Percentiles rank a stretch among this genome's conserved stretches.
Evolutionary conservation across 2,888 invertebrate genomes (phyloP).

Genomic region (Ceriagrion tenellum): DNA sequence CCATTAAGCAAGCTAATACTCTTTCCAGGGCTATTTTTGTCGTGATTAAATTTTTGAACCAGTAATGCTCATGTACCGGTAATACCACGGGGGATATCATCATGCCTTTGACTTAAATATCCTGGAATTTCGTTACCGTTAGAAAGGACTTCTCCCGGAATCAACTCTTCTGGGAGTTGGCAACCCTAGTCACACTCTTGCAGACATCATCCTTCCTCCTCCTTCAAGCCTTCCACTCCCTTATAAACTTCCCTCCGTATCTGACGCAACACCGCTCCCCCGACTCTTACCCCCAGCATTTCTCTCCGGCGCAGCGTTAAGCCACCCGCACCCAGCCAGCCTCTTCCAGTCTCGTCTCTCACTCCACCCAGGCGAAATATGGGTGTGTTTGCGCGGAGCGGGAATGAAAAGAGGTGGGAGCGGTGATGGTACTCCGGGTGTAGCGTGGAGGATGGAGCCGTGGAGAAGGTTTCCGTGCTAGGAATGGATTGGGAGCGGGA

Average conservation of each 20-base stretch:
- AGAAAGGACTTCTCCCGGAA: too few relatives aligned
- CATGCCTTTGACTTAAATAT: too few relatives aligned
- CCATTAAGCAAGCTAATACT: too few relatives aligned
- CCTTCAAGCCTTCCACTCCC: background rate
- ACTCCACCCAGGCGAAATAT: background rate
- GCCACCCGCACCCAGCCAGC: background rate
- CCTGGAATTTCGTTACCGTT: too few relatives aligned
- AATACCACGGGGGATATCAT: too few relatives aligned
- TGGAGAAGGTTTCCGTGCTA: background rate
- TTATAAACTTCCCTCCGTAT: conserved; percentile 34
- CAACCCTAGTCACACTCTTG: too few relatives aligned
- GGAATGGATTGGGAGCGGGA: too few relatives aligned
- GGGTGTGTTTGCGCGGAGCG: background rate
- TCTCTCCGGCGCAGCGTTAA: background rate
- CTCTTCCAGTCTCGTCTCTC: background rate
- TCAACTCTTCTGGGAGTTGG: too few relatives aligned
- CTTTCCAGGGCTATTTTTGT: too few relatives aligned
- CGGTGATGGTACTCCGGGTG: background rate
- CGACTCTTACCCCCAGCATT: background rate
- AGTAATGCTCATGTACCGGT: too few relatives aligned
- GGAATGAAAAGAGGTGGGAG: background rate
- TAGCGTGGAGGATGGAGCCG: background rate
- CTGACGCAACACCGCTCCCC: background rate
- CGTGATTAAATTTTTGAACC: too few relatives aligned
- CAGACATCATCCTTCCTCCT: too few relatives aligned